phyloP scores from a whole-genome alignment of 2,113 vertebrate species.

The Sebastes schlegelii region DNA sequence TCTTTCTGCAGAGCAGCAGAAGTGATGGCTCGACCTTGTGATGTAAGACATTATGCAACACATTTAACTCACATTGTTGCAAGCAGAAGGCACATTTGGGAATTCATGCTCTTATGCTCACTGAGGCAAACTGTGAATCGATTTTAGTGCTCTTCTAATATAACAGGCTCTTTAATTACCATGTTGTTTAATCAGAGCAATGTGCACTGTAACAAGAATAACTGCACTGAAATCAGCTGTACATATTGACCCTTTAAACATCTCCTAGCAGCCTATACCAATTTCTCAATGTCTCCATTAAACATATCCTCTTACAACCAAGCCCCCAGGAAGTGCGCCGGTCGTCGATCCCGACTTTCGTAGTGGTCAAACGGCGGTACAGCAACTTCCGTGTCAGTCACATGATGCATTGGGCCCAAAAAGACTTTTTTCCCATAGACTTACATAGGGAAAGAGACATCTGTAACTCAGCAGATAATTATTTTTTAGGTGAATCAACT shows the following conservation, averaged over 20 bases:
- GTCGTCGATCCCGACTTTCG: no score
- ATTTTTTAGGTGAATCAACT: no score
- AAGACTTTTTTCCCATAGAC: no score
- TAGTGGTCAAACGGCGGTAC: no score
- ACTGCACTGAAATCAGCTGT: not conserved
- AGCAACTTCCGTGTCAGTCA: no score
- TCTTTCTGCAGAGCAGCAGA: slow-evolving; percentile 26
- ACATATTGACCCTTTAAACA: not conserved
- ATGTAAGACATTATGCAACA: slow-evolving; percentile 38
- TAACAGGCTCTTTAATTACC: not conserved
- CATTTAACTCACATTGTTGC: slow-evolving; percentile 11
- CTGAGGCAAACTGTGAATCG: not conserved
- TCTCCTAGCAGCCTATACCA: not conserved
- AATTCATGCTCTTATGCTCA: not conserved
- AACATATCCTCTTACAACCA: no score
- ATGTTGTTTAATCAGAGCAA: not conserved
- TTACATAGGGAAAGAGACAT: no score
- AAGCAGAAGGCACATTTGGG: slow-evolving; percentile 1
- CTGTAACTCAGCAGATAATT: no score
- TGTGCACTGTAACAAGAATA: not conserved
- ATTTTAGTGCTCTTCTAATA: not conserved
- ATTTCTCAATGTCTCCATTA: not conserved
- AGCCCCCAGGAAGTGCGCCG: no score
- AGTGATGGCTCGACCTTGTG: slow-evolving; percentile 23
- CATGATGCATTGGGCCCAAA: no score